Evolutionary conservation across 2,888 invertebrate genomes (phyloP).

Genomic region (Venusia cambrica): DNA sequence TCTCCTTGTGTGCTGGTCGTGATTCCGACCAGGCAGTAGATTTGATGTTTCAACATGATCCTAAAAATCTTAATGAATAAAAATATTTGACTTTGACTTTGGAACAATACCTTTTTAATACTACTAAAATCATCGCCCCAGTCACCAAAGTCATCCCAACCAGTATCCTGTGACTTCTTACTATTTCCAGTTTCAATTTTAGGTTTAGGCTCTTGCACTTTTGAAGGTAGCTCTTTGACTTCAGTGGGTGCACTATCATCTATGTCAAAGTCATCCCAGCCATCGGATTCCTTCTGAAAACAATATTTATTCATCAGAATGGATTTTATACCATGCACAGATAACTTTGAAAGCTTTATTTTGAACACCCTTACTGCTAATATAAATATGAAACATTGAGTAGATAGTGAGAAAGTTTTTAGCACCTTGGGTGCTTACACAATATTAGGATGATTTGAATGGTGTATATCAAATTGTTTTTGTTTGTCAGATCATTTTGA

Average conservation of each 20-base stretch:
- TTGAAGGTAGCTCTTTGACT: slow-evolving; percentile 19
- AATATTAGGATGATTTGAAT: too few relatives aligned
- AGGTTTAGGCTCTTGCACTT: slow-evolving; percentile 4
- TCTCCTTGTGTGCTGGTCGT: too few relatives aligned
- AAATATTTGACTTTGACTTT: slow-evolving; percentile 1
- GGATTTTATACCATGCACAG: too few relatives aligned
- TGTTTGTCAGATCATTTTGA: too few relatives aligned
- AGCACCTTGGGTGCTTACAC: too few relatives aligned
- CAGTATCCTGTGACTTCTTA: slow-evolving; percentile 57
- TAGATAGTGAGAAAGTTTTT: too few relatives aligned
- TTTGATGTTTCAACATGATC: slow-evolving; percentile 21
- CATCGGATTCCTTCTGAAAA: slow-evolving; percentile 47
- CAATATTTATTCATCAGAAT: too few relatives aligned
- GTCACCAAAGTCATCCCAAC: slow-evolving; percentile 78
- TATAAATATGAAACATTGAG: too few relatives aligned
- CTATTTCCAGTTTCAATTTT: slow-evolving; percentile 17
- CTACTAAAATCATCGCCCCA: slow-evolving; percentile 51
- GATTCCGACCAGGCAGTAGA: slow-evolving; percentile 23
- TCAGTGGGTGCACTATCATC: slow-evolving; percentile 48
- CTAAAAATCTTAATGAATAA: slow-evolving; percentile 32
- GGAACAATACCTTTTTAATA: slow-evolving; percentile 33
- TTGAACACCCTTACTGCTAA: too few relatives aligned
- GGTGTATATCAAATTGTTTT: too few relatives aligned
- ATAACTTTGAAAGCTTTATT: too few relatives aligned
- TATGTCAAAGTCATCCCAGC: slow-evolving; percentile 77